Percentiles rank a stretch among this genome's conserved stretches.
Evolutionary conservation across 2,113 vertebrate species (phyloP).

Genomic region (Oxyura jamaicensis): DNA sequence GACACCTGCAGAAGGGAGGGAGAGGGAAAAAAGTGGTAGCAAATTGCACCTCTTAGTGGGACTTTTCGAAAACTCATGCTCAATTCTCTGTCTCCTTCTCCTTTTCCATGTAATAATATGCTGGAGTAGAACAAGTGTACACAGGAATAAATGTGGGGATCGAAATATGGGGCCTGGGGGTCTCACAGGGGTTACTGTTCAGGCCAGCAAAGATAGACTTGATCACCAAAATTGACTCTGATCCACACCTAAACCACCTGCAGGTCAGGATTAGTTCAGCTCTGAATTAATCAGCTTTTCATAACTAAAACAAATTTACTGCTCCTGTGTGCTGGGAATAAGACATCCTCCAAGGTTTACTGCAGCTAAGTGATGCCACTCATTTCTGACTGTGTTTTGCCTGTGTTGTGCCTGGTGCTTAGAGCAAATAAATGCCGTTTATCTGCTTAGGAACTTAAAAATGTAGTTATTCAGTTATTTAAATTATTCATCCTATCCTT

Average conservation of each 20-base stretch:
- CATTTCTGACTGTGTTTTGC: neutral
- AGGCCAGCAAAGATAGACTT: neutral
- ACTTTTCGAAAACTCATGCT: neutral
- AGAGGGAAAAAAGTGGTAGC: neutral
- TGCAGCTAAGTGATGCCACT: accelerated
- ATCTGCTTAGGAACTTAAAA: neutral
- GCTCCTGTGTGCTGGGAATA: neutral
- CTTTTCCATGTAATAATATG: neutral
- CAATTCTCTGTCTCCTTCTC: neutral
- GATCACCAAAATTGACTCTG: neutral
- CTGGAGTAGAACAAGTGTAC: neutral
- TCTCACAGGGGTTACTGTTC: neutral
- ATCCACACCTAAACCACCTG: neutral
- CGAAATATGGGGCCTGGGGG: neutral
- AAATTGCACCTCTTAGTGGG: neutral
- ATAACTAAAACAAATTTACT: neutral
- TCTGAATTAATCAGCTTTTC: neutral
- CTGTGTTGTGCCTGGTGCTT: neutral
- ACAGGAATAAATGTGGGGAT: neutral
- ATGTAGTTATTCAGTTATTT: no score
- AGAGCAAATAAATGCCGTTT: neutral
- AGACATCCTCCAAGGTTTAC: neutral
- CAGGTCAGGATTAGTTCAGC: neutral
- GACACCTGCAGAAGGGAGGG: neutral
- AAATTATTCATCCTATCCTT: neutral